A percentile compares a stretch with the other conserved stretches of the same genome.
These are phyloP conservation scores for Lapara coniferarum DNA, from an alignment of 2,888 invertebrate genomes.

Conservation along the genomic window DNA sequence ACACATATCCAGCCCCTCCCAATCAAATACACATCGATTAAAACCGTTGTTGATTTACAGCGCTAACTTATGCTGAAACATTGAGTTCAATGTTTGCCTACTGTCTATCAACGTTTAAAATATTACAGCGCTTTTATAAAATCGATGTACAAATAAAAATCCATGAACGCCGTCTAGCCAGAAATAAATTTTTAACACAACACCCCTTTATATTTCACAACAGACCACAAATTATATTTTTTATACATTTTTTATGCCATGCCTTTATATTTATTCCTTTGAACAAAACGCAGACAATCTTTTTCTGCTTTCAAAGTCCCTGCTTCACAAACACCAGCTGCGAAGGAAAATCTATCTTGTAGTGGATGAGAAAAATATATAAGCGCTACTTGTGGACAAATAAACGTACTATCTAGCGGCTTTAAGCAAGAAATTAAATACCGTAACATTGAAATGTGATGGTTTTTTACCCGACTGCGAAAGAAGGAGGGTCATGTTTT, in stretches of 20 bases:
- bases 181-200: constrained; percentile 31
- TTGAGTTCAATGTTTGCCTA: no score
- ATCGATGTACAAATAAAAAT: background rate
- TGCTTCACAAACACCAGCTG: constrained; percentile 53
- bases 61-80: no score
- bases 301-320: constrained; percentile 60
- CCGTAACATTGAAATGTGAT: no score
- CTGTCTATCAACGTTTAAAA: no score
- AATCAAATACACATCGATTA: no score
- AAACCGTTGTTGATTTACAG: no score
- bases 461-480: no score
- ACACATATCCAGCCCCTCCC: no score
- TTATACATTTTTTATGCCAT: constrained; percentile 40
- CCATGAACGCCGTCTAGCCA: constrained; percentile 12
- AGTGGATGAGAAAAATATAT: constrained; percentile 24
- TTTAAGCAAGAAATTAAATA: constrained; percentile 7
- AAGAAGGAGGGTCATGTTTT: no score
- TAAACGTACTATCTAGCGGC: background rate
- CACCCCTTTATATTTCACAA: constrained; percentile 39
- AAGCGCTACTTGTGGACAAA: background rate
- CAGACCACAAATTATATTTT: constrained; percentile 44
- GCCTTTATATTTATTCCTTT: constrained; percentile 52
- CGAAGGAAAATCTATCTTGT: constrained; percentile 25
- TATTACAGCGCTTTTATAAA: background rate
- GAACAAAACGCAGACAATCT: constrained; percentile 56